phyloP scores from a whole-genome alignment of 2,888 invertebrate genomes.

The Sarcophaga variegata region DNA sequence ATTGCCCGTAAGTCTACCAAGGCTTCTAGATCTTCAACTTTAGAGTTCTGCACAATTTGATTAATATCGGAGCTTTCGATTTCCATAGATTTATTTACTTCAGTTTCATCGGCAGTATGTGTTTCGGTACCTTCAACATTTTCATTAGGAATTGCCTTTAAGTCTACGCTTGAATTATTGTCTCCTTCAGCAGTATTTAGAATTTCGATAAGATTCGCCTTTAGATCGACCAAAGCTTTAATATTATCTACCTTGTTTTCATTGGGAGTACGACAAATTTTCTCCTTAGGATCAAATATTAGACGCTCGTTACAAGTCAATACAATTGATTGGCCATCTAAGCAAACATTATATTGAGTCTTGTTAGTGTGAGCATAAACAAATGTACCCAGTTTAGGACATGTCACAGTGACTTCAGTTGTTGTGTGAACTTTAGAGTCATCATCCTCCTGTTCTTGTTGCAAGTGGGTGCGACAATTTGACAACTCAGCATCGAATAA shows the following conservation, averaged over 20 bases:
- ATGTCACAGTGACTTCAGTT: not conserved
- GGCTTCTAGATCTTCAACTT: too few species aligned
- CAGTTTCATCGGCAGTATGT: too few species aligned
- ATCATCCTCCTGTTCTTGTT: not conserved
- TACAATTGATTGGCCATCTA: not conserved
- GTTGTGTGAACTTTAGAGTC: not conserved
- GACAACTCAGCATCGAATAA: not conserved
- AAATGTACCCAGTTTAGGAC: not conserved
- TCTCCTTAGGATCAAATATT: not conserved
- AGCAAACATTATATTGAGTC: not conserved
- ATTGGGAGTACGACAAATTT: not conserved
- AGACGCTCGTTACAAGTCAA: not conserved
- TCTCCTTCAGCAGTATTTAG: not conserved
- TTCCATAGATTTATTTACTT: too few species aligned
- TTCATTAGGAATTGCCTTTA: too few species aligned
- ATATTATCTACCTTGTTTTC: not conserved
- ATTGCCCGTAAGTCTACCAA: too few species aligned
- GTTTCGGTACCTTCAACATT: too few species aligned
- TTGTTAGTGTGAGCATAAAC: not conserved
- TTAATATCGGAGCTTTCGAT: too few species aligned
- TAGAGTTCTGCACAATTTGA: too few species aligned
- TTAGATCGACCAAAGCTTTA: not conserved
- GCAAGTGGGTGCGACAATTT: not conserved
- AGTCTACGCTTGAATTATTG: not conserved
- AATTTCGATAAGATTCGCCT: not conserved